A percentile compares a stretch with the other conserved stretches of the same genome.
phyloP scores from a whole-genome alignment of 2,888 invertebrate genomes.

The Nomada flava region DNA sequence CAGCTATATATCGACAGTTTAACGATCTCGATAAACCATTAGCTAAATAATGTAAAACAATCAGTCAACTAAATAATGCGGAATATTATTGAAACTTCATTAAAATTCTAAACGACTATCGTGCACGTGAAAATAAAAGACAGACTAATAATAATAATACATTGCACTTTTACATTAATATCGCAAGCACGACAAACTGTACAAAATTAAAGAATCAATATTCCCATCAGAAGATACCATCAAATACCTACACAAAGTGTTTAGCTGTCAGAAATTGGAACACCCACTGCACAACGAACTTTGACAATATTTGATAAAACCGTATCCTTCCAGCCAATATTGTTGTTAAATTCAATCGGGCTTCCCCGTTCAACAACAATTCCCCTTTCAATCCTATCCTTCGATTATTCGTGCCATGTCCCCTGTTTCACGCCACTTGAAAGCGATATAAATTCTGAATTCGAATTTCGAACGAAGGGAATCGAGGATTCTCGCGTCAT shows the following conservation, averaged over 20 bases:
- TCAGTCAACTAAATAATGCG: too few relatives aligned
- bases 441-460: constrained; percentile 1
- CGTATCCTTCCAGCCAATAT: background rate
- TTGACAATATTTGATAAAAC: constrained; percentile 25
- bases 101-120: too few relatives aligned
- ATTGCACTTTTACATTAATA: too few relatives aligned
- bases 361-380: background rate
- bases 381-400: background rate
- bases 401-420: constrained; percentile 4
- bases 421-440: constrained; percentile 4
- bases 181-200: background rate
- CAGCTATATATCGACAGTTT: background rate
- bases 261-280: background rate
- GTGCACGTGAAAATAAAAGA: too few relatives aligned
- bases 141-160: too few relatives aligned
- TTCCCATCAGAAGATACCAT: too few relatives aligned
- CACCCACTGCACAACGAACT: background rate
- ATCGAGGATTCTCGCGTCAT: background rate
- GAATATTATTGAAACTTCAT: too few relatives aligned
- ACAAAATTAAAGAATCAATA: background rate
- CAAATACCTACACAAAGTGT: background rate
- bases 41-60: background rate
- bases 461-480: background rate
- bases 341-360: constrained; percentile 16
- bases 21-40: background rate